phyloP scores from a whole-genome alignment of 2,888 invertebrate genomes.

The Tholera decimalis region DNA sequence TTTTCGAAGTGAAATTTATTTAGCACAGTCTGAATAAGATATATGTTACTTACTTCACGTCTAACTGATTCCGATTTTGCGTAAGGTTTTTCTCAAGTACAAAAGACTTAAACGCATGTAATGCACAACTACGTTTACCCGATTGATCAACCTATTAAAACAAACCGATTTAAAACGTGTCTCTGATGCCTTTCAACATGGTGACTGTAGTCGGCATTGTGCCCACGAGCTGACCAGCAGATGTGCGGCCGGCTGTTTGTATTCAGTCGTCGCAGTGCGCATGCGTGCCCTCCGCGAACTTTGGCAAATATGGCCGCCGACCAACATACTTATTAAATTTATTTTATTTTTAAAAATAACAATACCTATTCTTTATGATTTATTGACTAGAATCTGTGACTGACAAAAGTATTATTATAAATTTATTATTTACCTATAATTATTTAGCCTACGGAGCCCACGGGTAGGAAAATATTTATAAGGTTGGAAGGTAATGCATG shows the following conservation, averaged over 20 bases:
- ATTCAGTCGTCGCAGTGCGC: conserved; percentile 79
- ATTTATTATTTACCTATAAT: too few relatives aligned
- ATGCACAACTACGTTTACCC: not conserved
- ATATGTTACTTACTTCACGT: too few relatives aligned
- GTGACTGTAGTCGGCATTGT: conserved; percentile 77
- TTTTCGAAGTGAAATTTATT: too few relatives aligned
- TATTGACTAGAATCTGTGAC: not conserved
- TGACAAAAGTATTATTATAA: not conserved
- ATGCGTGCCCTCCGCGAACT: conserved; percentile 78
- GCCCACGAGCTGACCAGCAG: conserved; percentile 91
- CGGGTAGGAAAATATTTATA: not conserved
- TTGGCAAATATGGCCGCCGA: conserved; percentile 83
- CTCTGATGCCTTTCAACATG: conserved; percentile 56
- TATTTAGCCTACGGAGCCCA: too few relatives aligned
- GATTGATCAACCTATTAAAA: not conserved
- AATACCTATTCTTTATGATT: not conserved
- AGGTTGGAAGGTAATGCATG: not conserved
- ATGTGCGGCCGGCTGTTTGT: conserved; percentile 89
- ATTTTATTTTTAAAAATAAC: conserved; percentile 15
- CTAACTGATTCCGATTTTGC: not conserved
- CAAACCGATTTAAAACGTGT: conserved; percentile 12
- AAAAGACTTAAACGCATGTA: conserved; percentile 62
- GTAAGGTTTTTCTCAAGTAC: conserved; percentile 21
- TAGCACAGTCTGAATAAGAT: too few relatives aligned
- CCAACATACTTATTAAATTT: conserved; percentile 48